Evolutionary conservation across 2,888 invertebrate species (phyloP), one percentile per base, ranked within the genome.

Genomic region (Clusia tigrina): DNA sequence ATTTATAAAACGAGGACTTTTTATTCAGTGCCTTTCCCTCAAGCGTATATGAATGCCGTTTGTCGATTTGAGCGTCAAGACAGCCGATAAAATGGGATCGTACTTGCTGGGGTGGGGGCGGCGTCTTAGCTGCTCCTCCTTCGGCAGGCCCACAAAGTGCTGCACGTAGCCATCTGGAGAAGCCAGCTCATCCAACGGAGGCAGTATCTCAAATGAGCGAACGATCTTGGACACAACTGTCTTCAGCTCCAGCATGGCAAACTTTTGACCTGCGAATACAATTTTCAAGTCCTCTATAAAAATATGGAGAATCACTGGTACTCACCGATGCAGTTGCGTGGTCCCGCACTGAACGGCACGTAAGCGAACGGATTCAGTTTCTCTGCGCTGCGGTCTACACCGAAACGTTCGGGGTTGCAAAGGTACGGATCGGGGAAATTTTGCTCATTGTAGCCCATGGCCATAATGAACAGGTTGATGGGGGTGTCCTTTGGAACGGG

Each of bases 311-410:
- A 1, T 20, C 1, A 17, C 48, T n/a, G n/a, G n/a, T n/a, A n/a
- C 63, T 32, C 48, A 59, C 81, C 82, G 64, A 89, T 87, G 68
- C 89, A 89, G 71, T 89, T 89, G 51, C 89, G 85, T 0, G 88
- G 87, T 0, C 89, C 89, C 9, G 89, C 89, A 70, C 89, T 89
- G 63, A 89, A 89, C 0, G 88, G 86, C 1, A 89, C 73, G 81
- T 86, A 89, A 22, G 84, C 84, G 70, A 86, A 88, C 0, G 86
- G 85, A 58, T 84, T 85, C 1, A 77, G 79, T 24, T 77, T 77
- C 1, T 67, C 61, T 2, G 62, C 66, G 2, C 71, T 77, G n/a
- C 81, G 76, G 59, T 81, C 74, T 1, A 71, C 62, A 46, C 85
- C 83, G 67, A 87, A 88, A 23, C 89, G 84, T 61, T 88, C 87